These are phyloP conservation scores for Melieria crassipennis DNA, from an alignment of 2,888 invertebrate species.

Conservation along the genomic window DNA sequence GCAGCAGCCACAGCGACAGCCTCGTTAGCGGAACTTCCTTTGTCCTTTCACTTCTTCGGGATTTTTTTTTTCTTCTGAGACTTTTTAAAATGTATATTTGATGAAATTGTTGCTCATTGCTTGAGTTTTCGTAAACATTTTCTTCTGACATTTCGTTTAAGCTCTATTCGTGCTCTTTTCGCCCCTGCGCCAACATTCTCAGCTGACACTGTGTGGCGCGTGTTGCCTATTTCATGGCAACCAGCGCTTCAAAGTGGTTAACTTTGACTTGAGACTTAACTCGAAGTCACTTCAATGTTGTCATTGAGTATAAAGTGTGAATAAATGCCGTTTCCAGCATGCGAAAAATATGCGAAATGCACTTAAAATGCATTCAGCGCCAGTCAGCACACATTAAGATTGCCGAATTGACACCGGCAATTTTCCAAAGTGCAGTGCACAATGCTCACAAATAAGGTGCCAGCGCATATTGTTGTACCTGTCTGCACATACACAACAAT, in stretches of 20 bases:
- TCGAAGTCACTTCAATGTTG: no score
- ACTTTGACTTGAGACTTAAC: no score
- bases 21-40: no score
- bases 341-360: background rate
- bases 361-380: background rate
- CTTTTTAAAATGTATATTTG: background rate
- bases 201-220: background rate
- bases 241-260: no score
- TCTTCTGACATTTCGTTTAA: background rate
- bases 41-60: background rate
- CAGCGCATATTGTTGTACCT: background rate
- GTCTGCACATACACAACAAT: background rate
- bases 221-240: no score
- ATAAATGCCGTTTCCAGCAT: conserved; percentile 31
- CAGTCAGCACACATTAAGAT: no score
- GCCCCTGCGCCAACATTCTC: background rate
- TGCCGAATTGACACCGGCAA: conserved; percentile 8
- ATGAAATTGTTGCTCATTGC: background rate
- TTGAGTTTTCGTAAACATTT: background rate
- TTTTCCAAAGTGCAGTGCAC: conserved; percentile 14
- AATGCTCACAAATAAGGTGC: no score
- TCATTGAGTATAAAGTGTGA: conserved; percentile 25
- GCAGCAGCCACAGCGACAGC: no score
- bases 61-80: background rate
- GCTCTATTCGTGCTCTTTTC: background rate